phyloP scores from a whole-genome alignment of 1,140 invertebrate species.

The Streblospio benedicti region DNA sequence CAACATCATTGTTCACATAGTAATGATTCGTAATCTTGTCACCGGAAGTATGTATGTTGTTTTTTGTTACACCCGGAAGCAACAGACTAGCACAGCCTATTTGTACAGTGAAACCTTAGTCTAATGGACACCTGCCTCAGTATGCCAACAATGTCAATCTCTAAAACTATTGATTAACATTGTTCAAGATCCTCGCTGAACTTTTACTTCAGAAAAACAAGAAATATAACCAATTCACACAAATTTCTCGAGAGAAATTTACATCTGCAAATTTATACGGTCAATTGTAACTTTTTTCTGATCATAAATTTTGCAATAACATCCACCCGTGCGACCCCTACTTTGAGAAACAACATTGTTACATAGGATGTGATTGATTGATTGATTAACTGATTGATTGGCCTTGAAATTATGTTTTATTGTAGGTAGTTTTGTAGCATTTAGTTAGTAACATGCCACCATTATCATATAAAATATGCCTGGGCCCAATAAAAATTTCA shows the following conservation, averaged over 20 bases:
- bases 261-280: too few species aligned
- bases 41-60: background rate
- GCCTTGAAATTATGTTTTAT: background rate
- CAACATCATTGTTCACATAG: background rate
- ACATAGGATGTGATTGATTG: too few species aligned
- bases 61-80: background rate
- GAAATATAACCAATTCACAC: too few species aligned
- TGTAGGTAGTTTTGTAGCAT: background rate
- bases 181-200: too few species aligned
- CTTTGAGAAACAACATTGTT: too few species aligned
- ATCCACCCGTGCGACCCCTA: too few species aligned
- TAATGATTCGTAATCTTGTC: background rate
- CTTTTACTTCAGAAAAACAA: too few species aligned
- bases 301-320: too few species aligned
- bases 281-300: too few species aligned
- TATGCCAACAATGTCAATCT: background rate
- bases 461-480: background rate
- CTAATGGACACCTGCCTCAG: background rate
- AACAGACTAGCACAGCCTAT: conserved; percentile 6
- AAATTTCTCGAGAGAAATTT: too few species aligned
- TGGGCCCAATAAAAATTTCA: background rate
- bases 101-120: background rate
- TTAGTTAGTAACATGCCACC: background rate
- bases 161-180: background rate
- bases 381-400: too few species aligned